Base-by-base conservation (phyloP, 2,797 vertebrate species). In the Rhinella marina region DNA sequence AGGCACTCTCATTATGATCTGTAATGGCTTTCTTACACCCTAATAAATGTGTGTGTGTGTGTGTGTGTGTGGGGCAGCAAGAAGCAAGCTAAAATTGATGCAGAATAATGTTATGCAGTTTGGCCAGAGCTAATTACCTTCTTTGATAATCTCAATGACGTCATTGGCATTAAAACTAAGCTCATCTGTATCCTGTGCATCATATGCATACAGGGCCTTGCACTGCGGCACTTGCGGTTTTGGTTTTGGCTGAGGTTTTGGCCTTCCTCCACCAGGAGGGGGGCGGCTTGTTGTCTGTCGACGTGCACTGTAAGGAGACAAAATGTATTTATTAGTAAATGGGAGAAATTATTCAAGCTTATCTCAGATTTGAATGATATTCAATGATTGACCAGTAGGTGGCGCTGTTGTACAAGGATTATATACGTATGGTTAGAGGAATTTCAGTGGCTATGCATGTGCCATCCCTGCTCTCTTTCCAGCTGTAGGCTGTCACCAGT, bases 111-210 rank as follows among this genome's bases (percentile, higher is more conserved):
- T 14, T 10, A 29, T 83, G 27, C 54, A 21, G 17, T 61, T 21
- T 75, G 23, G 9, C 27, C 8, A 21, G 4, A 59, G 29, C 14
- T 14, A 59, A 32, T 62, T 90, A 99, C 98, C 98, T 95, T 99
- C 98, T 93, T 96, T 98, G 91, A 99, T 90, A 82, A 99, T 96
- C 52, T 99, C 98, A 0, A 99, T 99, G 32, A 99, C 0, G 0
- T 99, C 98, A 0, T 97, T 96, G 81, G 98, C 97, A 0, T 99
- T 99, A 92, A 99, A 99, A 94, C 98, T 99, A 86, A 99, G 98
- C 93, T 99, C 98, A 0, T 99, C 98, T 0, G 95, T 99, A 95
- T 99, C 98, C 94, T 99, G 98, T 91, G 98, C 98, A 0, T 99
- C 98, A 0, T 99, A 99, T 61, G 98, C 98, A 0, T 99, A 99